These are phyloP conservation scores for Leucophenga varia DNA, from an alignment of 1,140 invertebrate genomes.

Conservation along the genomic window DNA sequence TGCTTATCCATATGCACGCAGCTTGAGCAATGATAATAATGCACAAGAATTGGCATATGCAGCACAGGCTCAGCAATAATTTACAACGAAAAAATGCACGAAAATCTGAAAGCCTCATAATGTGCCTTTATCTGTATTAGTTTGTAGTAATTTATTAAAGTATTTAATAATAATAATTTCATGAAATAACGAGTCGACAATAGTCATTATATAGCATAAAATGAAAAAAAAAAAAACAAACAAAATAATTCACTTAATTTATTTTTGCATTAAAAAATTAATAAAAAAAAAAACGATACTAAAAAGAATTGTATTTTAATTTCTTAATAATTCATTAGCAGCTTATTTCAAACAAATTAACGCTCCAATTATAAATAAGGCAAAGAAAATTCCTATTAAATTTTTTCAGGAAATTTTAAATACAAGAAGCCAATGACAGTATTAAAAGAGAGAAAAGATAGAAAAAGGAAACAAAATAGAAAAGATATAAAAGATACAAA, in stretches of 20 bases:
- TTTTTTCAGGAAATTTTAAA: too few relatives aligned
- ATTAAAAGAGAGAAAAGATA: background rate
- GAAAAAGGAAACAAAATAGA: background rate
- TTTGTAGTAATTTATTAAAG: slow-evolving; percentile 22
- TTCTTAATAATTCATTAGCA: too few relatives aligned
- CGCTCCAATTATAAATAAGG: too few relatives aligned
- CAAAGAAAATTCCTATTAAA: slow-evolving; percentile 5
- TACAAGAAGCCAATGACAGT: background rate
- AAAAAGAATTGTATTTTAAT: too few relatives aligned
- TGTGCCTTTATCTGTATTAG: slow-evolving; percentile 19
- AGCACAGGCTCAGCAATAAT: slow-evolving; percentile 55
- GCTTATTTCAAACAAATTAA: too few relatives aligned
- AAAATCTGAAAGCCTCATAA: slow-evolving; percentile 3
- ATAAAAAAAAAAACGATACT: too few relatives aligned
- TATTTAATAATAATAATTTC: too few relatives aligned
- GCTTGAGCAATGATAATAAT: slow-evolving; percentile 43
- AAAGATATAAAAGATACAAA: background rate
- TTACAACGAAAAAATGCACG: slow-evolving; percentile 17
- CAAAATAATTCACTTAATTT: too few relatives aligned
- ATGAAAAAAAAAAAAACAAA: too few relatives aligned
- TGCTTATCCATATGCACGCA: slow-evolving; percentile 63
- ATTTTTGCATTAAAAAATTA: too few relatives aligned
- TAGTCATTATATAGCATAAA: too few relatives aligned
- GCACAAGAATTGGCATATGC: slow-evolving; percentile 67
- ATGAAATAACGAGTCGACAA: too few relatives aligned